Evolutionary conservation across 2,888 invertebrate species (phyloP).

Genomic region (Eulithis testata): DNA sequence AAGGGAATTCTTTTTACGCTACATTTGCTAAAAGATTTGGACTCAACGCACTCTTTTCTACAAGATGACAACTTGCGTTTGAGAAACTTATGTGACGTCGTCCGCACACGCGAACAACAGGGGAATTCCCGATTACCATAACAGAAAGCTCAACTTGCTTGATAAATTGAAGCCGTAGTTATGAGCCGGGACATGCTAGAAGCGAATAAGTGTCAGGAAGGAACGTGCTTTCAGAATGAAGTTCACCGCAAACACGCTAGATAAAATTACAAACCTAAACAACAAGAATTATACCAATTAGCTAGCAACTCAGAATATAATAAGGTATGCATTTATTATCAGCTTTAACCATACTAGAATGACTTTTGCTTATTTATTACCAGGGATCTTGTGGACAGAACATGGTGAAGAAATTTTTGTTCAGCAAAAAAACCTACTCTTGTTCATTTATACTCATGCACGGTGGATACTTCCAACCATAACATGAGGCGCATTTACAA

Average conservation of each 20-base stretch:
- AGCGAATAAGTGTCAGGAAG: slow-evolving; percentile 28
- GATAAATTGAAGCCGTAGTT: slow-evolving; percentile 28
- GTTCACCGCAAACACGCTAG: slow-evolving; percentile 8
- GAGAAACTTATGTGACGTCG: not conserved
- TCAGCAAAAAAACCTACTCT: too few species aligned
- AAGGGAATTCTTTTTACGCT: not conserved
- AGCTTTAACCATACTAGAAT: too few species aligned
- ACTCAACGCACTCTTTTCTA: not conserved
- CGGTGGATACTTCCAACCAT: too few species aligned
- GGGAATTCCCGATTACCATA: not conserved
- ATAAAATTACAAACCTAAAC: not conserved
- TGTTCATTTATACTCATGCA: too few species aligned
- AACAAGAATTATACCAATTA: not conserved
- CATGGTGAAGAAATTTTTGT: too few species aligned
- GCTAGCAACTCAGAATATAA: too few species aligned
- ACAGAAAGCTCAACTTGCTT: slow-evolving; percentile 21
- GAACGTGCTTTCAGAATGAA: slow-evolving; percentile 27
- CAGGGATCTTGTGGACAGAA: too few species aligned
- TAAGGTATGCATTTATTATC: too few species aligned
- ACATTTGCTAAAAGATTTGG: not conserved
- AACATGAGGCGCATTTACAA: too few species aligned
- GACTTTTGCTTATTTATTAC: too few species aligned
- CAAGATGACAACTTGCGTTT: too few species aligned
- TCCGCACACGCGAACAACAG: slow-evolving; percentile 1
- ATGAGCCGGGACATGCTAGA: slow-evolving; percentile 32